These are phyloP conservation scores for Pachydiplax longipennis DNA, from an alignment of 2,888 invertebrate species.

Conservation along the genomic window DNA sequence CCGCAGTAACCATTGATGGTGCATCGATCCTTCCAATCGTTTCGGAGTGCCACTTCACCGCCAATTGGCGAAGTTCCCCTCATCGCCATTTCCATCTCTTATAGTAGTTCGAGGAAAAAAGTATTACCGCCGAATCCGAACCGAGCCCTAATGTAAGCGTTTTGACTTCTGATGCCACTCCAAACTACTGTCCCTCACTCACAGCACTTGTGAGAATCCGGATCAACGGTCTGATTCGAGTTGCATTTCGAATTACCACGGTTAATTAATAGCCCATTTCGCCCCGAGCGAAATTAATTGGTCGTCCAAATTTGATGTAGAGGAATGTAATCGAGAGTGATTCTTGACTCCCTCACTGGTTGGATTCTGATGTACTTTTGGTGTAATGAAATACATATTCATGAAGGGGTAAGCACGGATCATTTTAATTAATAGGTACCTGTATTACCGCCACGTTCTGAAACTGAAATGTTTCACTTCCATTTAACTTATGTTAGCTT, in stretches of 20 bases:
- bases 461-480: no score
- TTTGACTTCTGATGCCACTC: neutral
- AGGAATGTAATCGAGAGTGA: no score
- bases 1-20: neutral
- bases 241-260: neutral
- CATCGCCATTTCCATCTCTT: neutral
- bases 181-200: neutral
- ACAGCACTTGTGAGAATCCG: neutral
- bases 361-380: no score
- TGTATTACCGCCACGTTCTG: no score
- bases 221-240: neutral
- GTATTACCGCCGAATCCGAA: neutral
- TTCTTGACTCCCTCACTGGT: no score
- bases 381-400: no score
- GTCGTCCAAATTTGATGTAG: no score
- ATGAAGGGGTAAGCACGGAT: no score
- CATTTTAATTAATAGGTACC: no score
- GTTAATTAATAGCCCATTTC: no score
- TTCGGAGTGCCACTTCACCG: neutral
- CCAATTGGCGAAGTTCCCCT: neutral
- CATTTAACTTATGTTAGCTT: no score
- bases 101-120: neutral
- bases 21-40: neutral
- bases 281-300: no score
- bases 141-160: neutral